Base-by-base conservation (phyloP, 2,113 vertebrate species). In the Phyllostomus hastatus region DNA sequence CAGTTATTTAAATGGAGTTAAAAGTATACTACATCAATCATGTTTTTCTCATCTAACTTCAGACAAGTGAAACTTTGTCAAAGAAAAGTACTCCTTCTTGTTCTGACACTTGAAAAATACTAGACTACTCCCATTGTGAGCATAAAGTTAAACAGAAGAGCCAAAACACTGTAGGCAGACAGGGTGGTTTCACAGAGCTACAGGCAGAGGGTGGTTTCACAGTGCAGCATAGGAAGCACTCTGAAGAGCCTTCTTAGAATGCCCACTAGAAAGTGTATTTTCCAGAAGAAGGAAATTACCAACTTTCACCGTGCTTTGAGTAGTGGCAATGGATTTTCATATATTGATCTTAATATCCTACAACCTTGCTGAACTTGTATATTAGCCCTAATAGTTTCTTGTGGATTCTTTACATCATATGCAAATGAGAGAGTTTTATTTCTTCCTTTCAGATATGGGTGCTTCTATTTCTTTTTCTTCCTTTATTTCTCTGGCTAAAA, bases 11-110 rank as follows among this genome's bases (percentile, higher is more conserved):
- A 72, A 46, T 46, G 76, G 24, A 81, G 46, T 94, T 87, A 46
- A 72, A 75, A 59, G 10, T 78, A 20, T 12, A 46, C 38, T 35
- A 2, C 7, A 33, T 88, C 64, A 73, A 6, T 72, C 41, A 11
- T 57, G 16, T 76, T 75, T 86, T 94, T 96, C 72, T 72, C 52
- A 67, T 85, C 61, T 95, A 43, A 70, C 81, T 78, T 35, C 24
- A 86, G 38, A 84, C n/a, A 66, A 82, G 24, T 96, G n/a, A 93
- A 88, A 88, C n/a, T 59, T 76, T 83, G 46, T 79, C 72, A 92
- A 81, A 94, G 43, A 54, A 88, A 88, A 92, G 12, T 3, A 22
- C 52, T 88, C 72, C 7, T 86, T 14, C 17, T 70, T 83, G 24
- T 0, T 33, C n/a, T 94, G 38, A n/a, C 17, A 48, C 82, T n/a